These are phyloP conservation scores for Metopolophium dirhodum DNA, from an alignment of 1,140 invertebrate genomes.

Conservation along the genomic window DNA sequence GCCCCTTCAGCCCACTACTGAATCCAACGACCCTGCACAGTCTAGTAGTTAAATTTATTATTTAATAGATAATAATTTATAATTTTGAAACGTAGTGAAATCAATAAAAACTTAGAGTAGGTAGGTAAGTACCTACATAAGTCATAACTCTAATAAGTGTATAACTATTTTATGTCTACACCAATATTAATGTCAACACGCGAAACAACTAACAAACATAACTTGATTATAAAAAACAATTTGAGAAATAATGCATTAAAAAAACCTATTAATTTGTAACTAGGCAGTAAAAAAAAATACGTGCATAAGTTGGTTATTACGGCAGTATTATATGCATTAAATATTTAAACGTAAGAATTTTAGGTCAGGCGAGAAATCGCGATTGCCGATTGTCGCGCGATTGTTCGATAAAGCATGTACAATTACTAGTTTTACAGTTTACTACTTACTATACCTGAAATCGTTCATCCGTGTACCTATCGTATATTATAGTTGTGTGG, in stretches of 20 bases:
- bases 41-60: not conserved
- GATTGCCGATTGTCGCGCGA: not conserved
- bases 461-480: not conserved
- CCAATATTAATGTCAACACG: not conserved
- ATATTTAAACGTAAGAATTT: not conserved
- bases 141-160: not conserved
- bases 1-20: no score
- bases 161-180: not conserved
- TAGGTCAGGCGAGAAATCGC: not conserved
- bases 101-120: not conserved
- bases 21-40: no score
- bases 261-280: not conserved
- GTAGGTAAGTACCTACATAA: no score
- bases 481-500: not conserved
- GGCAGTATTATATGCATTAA: not conserved
- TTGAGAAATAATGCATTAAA: not conserved
- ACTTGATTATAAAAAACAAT: not conserved
- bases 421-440: not conserved
- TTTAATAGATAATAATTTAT: not conserved
- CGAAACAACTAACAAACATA: not conserved
- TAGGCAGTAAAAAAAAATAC: not conserved
- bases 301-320: not conserved
- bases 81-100: not conserved
- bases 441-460: not conserved
- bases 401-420: not conserved